These are phyloP conservation scores for Ptychodera flava DNA, from an alignment of 35 echinoderm and acorn worm genomes.

Conservation along the genomic window DNA sequence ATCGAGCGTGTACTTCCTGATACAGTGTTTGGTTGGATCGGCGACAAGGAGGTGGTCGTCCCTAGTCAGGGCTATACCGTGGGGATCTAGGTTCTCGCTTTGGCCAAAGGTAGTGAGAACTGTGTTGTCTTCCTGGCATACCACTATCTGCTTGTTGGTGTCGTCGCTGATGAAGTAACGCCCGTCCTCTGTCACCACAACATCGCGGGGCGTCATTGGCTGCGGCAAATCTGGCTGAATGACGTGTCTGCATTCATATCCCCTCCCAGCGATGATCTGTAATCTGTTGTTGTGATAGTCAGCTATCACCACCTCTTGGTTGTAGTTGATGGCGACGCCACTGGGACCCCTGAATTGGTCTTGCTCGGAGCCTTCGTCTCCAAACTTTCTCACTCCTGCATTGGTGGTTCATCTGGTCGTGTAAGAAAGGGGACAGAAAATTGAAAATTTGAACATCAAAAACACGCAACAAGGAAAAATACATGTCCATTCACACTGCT, in stretches of 20 bases:
- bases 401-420: too few relatives aligned
- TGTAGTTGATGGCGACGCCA: neutral
- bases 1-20: neutral
- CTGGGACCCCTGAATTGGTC: neutral
- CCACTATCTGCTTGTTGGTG: neutral
- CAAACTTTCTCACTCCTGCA: neutral
- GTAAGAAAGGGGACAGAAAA: too few relatives aligned
- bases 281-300: neutral
- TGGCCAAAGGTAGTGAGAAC: neutral
- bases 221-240: neutral
- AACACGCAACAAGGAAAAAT: too few relatives aligned
- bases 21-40: neutral
- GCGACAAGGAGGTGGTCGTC: neutral
- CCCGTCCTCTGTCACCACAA: neutral
- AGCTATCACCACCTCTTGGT: neutral
- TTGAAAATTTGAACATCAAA: too few relatives aligned
- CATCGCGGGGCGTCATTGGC: neutral
- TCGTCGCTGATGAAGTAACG: neutral
- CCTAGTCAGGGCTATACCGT: neutral
- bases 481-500: too few relatives aligned
- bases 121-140: neutral
- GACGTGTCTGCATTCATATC: neutral
- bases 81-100: neutral
- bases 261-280: neutral
- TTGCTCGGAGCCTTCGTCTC: neutral